Percentiles rank a stretch among this genome's conserved stretches.
These are phyloP conservation scores for Meloidogyne hapla DNA, from an alignment of 1,140 invertebrate species.

Conservation along the genomic window DNA sequence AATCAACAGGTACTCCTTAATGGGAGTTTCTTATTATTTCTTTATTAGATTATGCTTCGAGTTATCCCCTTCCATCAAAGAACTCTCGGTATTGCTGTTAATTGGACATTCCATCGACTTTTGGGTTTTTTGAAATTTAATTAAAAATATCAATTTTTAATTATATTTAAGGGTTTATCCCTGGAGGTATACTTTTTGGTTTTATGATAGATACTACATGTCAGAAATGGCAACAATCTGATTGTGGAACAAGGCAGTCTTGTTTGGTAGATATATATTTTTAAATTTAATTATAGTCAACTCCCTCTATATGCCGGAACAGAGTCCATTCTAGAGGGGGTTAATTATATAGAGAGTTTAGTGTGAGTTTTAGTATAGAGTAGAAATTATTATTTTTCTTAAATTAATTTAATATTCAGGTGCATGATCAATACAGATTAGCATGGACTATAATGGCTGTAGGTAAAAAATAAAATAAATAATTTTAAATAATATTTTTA, in stretches of 20 bases:
- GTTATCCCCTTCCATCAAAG: constrained; percentile 63
- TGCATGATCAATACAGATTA: constrained; percentile 53
- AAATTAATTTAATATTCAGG: neutral
- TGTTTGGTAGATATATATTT: constrained; percentile 43
- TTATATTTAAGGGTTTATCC: constrained; percentile 56
- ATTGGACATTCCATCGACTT: constrained; percentile 62
- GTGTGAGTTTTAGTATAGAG: no score
- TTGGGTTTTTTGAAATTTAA: constrained; percentile 40
- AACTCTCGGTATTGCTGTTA: constrained; percentile 60
- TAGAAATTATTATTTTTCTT: no score
- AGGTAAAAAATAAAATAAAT: constrained; percentile 43
- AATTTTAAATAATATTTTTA: constrained; percentile 20
- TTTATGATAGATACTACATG: constrained; percentile 63
- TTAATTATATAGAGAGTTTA: no score
- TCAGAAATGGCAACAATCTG: constrained; percentile 59
- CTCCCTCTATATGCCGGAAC: no score
- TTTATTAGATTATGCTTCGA: constrained; percentile 60
- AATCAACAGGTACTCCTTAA: constrained; percentile 63
- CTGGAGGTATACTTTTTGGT: constrained; percentile 60
- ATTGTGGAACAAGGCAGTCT: constrained; percentile 54
- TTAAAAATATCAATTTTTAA: neutral
- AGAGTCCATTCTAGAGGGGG: no score
- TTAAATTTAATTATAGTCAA: neutral
- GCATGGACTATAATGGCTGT: constrained; percentile 62
- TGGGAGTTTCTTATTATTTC: neutral